These are phyloP conservation scores for Temnothorax nylanderi DNA, from an alignment of 1,140 invertebrate genomes.

Conservation along the genomic window DNA sequence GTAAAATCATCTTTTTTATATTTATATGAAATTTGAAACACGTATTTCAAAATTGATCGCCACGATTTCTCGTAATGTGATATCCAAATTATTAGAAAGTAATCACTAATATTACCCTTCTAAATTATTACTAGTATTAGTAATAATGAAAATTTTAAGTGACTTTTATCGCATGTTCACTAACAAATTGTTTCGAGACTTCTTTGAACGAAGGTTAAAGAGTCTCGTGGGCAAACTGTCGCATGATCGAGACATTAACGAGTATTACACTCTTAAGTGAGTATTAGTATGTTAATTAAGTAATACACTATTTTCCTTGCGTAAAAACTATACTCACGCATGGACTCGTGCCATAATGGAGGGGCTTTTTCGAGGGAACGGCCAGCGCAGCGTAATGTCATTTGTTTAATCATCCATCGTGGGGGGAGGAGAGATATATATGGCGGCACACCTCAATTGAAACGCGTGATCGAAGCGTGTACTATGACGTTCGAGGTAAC, in stretches of 20 bases:
- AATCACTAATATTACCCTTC: background rate
- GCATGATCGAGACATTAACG: background rate
- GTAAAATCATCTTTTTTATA: too few species aligned
- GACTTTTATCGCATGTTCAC: background rate
- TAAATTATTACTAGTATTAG: background rate
- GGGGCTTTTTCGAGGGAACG: conserved; percentile 44
- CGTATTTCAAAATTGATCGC: background rate
- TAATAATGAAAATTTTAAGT: background rate
- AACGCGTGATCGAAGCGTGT: conserved; percentile 59
- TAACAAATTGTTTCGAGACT: background rate
- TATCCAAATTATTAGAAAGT: background rate
- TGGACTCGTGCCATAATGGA: conserved; percentile 39
- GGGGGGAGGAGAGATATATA: conserved; percentile 21
- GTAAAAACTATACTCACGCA: background rate
- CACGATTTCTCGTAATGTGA: background rate
- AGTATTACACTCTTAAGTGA: background rate
- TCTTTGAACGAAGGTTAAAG: background rate
- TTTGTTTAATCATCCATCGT: conserved; percentile 69
- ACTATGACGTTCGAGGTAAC: conserved; percentile 26
- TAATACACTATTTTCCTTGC: background rate
- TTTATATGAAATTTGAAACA: background rate
- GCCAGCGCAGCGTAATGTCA: conserved; percentile 65
- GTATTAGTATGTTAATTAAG: background rate
- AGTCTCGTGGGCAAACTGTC: background rate
- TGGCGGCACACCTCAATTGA: conserved; percentile 67